phyloP scores from a whole-genome alignment of 2,113 vertebrate species.

The Ceuthmochares aereus region DNA sequence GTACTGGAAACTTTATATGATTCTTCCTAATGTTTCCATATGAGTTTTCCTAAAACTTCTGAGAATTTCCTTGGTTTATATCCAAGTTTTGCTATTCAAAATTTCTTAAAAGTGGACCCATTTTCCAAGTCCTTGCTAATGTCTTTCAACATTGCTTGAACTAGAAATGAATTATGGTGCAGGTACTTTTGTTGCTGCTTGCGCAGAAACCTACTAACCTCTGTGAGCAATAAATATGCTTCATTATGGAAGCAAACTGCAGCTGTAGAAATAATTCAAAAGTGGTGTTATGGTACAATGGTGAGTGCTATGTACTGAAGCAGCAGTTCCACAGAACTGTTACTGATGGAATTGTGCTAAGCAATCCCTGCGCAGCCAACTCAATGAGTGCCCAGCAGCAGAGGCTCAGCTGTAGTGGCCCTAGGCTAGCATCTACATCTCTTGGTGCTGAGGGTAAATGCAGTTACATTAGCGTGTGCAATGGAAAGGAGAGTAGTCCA shows the following conservation, averaged over 20 bases:
- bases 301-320: too few species aligned
- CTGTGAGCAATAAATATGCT: too few species aligned
- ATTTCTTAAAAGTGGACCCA: neutral
- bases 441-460: neutral
- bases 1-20: neutral
- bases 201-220: too few species aligned
- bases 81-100: neutral
- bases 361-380: accelerated
- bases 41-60: neutral
- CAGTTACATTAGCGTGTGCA: too few species aligned
- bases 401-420: neutral
- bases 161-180: too few species aligned
- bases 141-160: neutral
- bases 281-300: too few species aligned
- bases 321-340: neutral
- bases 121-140: neutral
- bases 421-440: too few species aligned
- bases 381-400: neutral
- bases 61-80: neutral
- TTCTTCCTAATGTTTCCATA: neutral
- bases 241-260: too few species aligned
- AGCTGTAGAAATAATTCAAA: too few species aligned
- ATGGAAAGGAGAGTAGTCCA: neutral
- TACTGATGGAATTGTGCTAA: neutral
- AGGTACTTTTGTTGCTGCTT: too few species aligned